These are phyloP conservation scores for Neocrepidodera transversa DNA, from an alignment of 2,888 invertebrate genomes.

Conservation along the genomic window DNA sequence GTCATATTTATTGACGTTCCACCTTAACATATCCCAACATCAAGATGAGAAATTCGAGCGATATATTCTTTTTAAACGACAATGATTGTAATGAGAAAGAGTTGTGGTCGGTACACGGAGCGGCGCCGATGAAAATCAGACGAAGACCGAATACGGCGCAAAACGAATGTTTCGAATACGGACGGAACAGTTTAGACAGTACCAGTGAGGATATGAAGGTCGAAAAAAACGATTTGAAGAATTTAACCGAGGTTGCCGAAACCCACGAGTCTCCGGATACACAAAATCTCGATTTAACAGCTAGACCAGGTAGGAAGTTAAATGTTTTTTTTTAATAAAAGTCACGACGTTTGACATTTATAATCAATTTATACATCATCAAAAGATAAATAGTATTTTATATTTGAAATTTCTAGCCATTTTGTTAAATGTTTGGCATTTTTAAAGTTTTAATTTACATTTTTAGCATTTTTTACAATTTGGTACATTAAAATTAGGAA, in stretches of 20 bases:
- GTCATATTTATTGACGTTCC: background rate
- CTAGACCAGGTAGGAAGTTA: background rate
- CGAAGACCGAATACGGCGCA: conserved; percentile 1
- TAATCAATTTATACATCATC: too few species aligned
- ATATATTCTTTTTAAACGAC: conserved; percentile 8
- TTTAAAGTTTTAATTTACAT: too few species aligned
- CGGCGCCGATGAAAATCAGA: background rate
- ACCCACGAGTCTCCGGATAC: too few species aligned
- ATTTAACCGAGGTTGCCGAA: background rate
- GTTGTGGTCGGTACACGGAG: conserved; percentile 3
- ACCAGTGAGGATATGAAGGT: background rate
- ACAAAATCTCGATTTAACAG: background rate
- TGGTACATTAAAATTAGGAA: too few species aligned
- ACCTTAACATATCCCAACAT: background rate
- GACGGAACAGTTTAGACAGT: background rate
- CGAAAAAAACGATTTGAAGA: background rate
- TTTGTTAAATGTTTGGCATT: too few species aligned
- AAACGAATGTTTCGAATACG: conserved; percentile 12
- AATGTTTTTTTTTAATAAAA: too few species aligned
- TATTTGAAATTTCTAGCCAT: too few species aligned
- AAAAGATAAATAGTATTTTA: too few species aligned
- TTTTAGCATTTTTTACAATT: too few species aligned
- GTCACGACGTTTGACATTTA: too few species aligned
- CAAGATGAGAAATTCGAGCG: conserved; percentile 10
- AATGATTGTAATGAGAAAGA: background rate